These are phyloP conservation scores for Axis porcinus DNA, from an alignment of 2,113 vertebrate species.

Conservation along the genomic window DNA sequence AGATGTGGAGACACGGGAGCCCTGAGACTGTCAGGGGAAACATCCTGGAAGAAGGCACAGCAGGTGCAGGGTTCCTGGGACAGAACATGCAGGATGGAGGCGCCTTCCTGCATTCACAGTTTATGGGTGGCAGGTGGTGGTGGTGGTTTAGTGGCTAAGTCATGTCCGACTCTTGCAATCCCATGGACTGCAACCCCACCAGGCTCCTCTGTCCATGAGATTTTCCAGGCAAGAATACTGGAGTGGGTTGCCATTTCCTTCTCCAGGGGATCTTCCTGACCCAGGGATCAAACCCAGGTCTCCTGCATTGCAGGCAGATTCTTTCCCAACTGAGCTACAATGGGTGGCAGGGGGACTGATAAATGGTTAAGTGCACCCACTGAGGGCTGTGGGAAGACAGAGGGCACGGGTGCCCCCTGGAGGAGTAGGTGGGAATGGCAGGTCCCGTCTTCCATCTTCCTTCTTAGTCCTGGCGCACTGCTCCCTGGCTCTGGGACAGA, in stretches of 20 bases:
- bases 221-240: too few relatives aligned
- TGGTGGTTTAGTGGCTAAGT: background rate
- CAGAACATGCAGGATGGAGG: too few relatives aligned
- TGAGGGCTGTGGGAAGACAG: background rate
- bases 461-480: accelerated
- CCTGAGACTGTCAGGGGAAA: accelerated
- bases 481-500: background rate
- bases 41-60: background rate
- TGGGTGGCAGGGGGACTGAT: background rate
- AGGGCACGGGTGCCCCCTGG: accelerated
- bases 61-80: background rate
- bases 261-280: background rate
- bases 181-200: too few relatives aligned
- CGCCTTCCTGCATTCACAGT: too few relatives aligned
- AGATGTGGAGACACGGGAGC: accelerated
- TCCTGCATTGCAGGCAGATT: too few relatives aligned
- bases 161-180: too few relatives aligned
- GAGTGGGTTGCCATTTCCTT: too few relatives aligned
- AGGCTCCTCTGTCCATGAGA: too few relatives aligned
- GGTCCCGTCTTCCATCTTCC: too few relatives aligned
- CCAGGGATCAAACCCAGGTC: too few relatives aligned
- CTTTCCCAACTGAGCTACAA: too few relatives aligned
- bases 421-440: background rate
- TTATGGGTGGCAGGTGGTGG: too few relatives aligned
- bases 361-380: background rate